Base-by-base conservation (phyloP, 2,888 invertebrate genomes). In the Tipula helvola region DNA sequence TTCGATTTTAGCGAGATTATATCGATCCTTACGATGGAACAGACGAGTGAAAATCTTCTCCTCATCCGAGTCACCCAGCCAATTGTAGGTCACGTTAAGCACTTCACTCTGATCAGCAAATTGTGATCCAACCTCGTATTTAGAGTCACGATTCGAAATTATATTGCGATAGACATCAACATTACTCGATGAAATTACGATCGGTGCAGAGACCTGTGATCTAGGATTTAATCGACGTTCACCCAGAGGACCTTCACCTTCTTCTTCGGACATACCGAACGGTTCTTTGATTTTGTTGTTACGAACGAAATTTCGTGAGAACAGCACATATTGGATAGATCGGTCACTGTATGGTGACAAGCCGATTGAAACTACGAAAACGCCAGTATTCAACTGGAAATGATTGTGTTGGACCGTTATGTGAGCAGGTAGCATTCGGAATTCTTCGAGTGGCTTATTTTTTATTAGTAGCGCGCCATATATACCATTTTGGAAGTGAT, bases 61-160 rank as follows among this genome's bases (percentile, higher is more conserved):
- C 90, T 96, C 96, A 87, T 94, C 94, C 0, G 93, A 93, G 88
- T 93, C 94, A 4, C 98, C 98, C 89, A 99, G 94, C 96, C 98
- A 99, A 90, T 99, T 99, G 90, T 94, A 96, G 0, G 97, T 96
- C 88, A 98, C 98, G 90, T 98, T 97, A n/a, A 99, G 95, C 18
- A 94, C 92, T 92, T 97, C 96, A 89, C 98, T 98, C 90, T 98
- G 99, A 90, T 99, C 98, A 89, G 96, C 95, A 18, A 99, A 93
- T 89, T 99, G 99, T 0, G 98, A 98, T 0, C 98, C 98, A 85
- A 99, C 95, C 92, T 99, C 99, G 90, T 98, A 98, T 87, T 94
- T 94, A 0, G 99, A 98, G 88, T 95, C 95, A 1, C 95, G 95
- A 91, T 99, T 99, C 87, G 96, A 95, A 57, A 99, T 94, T 87